Base-by-base conservation (phyloP, 2,113 vertebrate genomes). In the Puffinus mauretanicus region DNA sequence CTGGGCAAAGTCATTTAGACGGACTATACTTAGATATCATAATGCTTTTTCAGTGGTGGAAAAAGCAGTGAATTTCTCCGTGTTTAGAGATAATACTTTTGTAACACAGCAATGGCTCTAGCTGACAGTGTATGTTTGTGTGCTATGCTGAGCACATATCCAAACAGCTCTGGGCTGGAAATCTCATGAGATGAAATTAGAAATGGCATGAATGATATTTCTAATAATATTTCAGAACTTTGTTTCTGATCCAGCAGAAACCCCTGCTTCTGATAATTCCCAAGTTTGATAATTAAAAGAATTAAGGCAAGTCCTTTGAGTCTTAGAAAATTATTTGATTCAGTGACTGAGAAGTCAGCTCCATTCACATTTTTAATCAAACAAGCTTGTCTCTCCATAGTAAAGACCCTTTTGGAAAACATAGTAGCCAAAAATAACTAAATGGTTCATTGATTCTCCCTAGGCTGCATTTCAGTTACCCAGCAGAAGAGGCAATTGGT, bases 281-380 rank as follows among this genome's bases (percentile, higher is more conserved):
- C 4, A 38, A 51, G 46, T 84, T 54, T 82, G 38, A 62, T 77
- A 95, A 95, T 93, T 94, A 89, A 84, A 89, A 88, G 62, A 94
- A 95, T 94, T 88, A 96, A 97, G 66, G 66, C 51, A 66, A 64
- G 78, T 75, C 91, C 89, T 97, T 76, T 73, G 87, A 91, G 85
- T 83, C 75, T 73, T 47, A 70, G 72, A 58, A 94, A 96, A 93
- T 94, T 84, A 94, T 80, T 88, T 90, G 84, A 92, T 88, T 95
- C 87, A 90, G 7, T 77, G 89, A 55, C 91, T 83, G 92, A 88
- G 75, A 82, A 94, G 85, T 85, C 89, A 67, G 62, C 71, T 88
- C 82, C 24, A 25, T 94, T 95, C 87, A 88, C 2, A 4, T 91
- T 95, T 95, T 95, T 95, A 95, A 94, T 93, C 78, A 88, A 95